Evolutionary conservation across 2,113 vertebrate species (phyloP).

Genomic region (Cyprinodon brontotheroides): DNA sequence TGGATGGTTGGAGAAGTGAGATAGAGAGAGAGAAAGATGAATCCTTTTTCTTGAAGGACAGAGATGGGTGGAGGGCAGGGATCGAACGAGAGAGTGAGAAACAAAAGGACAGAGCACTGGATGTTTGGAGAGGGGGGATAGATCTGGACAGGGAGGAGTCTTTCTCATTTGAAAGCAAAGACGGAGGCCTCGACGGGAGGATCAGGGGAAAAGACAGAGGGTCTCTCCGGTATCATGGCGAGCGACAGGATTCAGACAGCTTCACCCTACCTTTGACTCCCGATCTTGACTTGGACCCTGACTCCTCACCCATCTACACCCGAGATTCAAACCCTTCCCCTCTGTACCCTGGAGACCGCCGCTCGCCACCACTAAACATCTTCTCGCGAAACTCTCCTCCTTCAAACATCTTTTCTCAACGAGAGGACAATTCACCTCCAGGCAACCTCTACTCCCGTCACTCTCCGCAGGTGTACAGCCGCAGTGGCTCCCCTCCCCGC

Average conservation of each 20-base stretch:
- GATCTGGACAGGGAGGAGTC: slow-evolving; percentile 70
- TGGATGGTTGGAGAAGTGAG: slow-evolving; percentile 67
- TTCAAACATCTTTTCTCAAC: slow-evolving; percentile 64
- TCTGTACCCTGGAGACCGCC: slow-evolving; percentile 65
- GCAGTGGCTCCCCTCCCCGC: slow-evolving; percentile 73
- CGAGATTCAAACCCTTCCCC: slow-evolving; percentile 85
- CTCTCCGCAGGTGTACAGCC: slow-evolving; percentile 75
- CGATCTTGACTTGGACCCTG: slow-evolving; percentile 81
- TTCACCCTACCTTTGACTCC: slow-evolving; percentile 81
- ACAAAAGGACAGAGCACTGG: slow-evolving; percentile 67
- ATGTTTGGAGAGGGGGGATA: slow-evolving; percentile 73
- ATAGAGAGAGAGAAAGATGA: slow-evolving; percentile 68
- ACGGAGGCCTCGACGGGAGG: slow-evolving; percentile 55
- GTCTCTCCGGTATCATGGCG: slow-evolving; percentile 71
- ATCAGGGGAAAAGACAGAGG: slow-evolving; percentile 63
- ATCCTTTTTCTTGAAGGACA: slow-evolving; percentile 70
- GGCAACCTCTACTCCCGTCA: slow-evolving; percentile 70
- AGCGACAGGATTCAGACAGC: slow-evolving; percentile 88
- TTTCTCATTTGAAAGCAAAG: slow-evolving; percentile 70
- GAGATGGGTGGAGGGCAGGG: slow-evolving; percentile 70
- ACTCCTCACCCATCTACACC: slow-evolving; percentile 86
- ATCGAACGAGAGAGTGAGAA: slow-evolving; percentile 66
- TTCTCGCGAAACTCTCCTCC: slow-evolving; percentile 70
- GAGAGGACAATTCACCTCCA: slow-evolving; percentile 66
- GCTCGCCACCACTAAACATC: slow-evolving; percentile 64